phyloP scores from a whole-genome alignment of 1,140 invertebrate genomes.

The Trypoxylus dichotomus region DNA sequence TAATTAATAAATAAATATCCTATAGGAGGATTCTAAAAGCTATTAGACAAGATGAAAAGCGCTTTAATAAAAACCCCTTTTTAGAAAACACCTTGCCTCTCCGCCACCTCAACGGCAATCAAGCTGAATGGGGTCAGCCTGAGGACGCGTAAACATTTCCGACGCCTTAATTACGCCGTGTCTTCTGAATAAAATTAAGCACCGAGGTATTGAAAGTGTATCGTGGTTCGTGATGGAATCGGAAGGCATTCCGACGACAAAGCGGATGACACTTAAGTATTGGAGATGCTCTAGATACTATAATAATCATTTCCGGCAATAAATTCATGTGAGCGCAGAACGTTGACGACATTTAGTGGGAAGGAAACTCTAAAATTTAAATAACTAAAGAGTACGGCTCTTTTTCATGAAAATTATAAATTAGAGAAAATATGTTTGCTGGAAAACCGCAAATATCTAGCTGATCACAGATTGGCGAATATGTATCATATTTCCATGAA shows the following conservation, averaged over 20 bases:
- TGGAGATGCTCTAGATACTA: no score
- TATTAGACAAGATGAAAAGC: conserved; percentile 35
- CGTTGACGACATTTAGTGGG: no score
- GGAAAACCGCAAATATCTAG: no score
- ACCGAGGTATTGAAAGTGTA: background rate
- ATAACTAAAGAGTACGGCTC: no score
- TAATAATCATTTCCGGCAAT: no score
- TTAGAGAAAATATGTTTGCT: no score
- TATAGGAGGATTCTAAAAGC: conserved; percentile 36
- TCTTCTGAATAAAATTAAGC: conserved; percentile 27
- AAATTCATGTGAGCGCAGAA: no score
- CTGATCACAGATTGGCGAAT: no score
- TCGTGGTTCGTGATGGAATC: background rate
- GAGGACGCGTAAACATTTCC: conserved; percentile 40
- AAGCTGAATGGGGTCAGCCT: conserved; percentile 40
- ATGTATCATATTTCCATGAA: no score
- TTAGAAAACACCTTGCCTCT: conserved; percentile 33
- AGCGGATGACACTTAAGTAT: background rate
- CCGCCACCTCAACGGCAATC: conserved; percentile 36
- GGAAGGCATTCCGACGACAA: background rate
- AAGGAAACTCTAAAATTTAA: no score
- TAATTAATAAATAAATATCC: conserved; percentile 40
- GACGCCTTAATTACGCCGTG: conserved; percentile 42
- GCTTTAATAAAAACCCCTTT: conserved; percentile 39
- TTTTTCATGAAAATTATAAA: no score